These are phyloP conservation scores for Conops quadrifasciatus DNA, from an alignment of 2,888 invertebrate species.

Conservation along the genomic window DNA sequence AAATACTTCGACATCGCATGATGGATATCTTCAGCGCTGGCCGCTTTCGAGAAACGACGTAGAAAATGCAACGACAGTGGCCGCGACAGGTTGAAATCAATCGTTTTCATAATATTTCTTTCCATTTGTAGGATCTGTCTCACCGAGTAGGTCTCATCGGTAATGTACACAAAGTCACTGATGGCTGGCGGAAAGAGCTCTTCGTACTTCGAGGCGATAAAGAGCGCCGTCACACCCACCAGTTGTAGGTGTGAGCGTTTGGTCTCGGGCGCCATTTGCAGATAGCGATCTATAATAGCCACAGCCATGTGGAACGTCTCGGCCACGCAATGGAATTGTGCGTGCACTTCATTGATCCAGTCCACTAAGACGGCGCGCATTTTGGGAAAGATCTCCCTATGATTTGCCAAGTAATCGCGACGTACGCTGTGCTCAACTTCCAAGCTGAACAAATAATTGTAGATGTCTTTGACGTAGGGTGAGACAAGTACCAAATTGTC, in stretches of 20 bases:
- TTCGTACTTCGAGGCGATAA: constrained; percentile 93
- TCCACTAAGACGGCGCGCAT: constrained; percentile 92
- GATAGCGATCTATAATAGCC: constrained; percentile 87
- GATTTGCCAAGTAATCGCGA: constrained; percentile 73
- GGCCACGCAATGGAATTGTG: constrained; percentile 81
- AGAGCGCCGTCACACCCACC: constrained; percentile 88
- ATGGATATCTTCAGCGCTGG: constrained; percentile 70
- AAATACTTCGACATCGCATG: constrained; percentile 91
- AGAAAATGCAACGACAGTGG: constrained; percentile 91
- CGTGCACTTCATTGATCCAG: constrained; percentile 93
- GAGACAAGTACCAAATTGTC: constrained; percentile 82
- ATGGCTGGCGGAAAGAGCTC: constrained; percentile 91
- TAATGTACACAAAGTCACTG: constrained; percentile 88
- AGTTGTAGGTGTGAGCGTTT: constrained; percentile 80
- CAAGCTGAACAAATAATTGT: constrained; percentile 78
- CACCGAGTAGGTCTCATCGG: constrained; percentile 85
- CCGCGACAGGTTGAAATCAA: constrained; percentile 84
- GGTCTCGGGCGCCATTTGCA: constrained; percentile 71
- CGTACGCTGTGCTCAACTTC: constrained; percentile 76
- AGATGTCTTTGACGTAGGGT: constrained; percentile 90
- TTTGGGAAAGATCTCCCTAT: constrained; percentile 75
- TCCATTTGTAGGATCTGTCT: constrained; percentile 86
- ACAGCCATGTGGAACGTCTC: constrained; percentile 92
- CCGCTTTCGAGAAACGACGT: constrained; percentile 76
- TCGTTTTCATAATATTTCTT: constrained; percentile 74